These are phyloP conservation scores for Gallinago jamesoni DNA, from an alignment of 2,113 vertebrate genomes.

Conservation along the genomic window DNA sequence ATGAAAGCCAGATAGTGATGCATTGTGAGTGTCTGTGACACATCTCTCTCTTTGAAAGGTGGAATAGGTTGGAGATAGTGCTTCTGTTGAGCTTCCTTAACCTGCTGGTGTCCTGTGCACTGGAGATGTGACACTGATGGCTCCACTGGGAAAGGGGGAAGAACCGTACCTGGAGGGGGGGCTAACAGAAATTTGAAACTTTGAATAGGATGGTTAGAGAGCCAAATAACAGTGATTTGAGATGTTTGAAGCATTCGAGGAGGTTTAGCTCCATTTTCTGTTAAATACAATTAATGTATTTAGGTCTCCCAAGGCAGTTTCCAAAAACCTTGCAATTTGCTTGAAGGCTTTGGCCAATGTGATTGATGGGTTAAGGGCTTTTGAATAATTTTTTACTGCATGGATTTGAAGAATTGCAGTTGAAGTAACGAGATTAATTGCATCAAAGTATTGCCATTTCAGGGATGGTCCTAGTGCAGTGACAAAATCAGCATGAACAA, in stretches of 20 bases:
- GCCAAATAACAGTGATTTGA: background rate
- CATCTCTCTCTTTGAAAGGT: background rate
- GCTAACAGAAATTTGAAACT: background rate
- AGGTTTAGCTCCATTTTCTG: background rate
- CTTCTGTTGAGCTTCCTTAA: background rate
- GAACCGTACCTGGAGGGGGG: background rate
- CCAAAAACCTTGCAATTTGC: background rate
- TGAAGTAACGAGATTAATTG: background rate
- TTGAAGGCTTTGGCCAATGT: conserved; percentile 8
- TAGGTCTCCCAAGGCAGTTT: background rate
- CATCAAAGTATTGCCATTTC: background rate
- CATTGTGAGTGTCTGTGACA: background rate
- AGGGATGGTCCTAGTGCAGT: background rate
- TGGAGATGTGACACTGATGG: background rate
- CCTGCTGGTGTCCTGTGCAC: background rate
- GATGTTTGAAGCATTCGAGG: background rate
- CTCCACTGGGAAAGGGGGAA: background rate
- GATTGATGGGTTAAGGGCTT: background rate
- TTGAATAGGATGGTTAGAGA: background rate
- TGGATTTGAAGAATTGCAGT: background rate
- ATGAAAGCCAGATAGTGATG: background rate
- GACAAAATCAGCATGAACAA: background rate
- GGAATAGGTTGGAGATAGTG: background rate
- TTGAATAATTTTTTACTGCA: background rate
- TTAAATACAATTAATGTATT: conserved; percentile 15